Conservation (phyloP, 92 coral and sea anemone genomes). For the Umimayanthus chanpuru region DNA sequence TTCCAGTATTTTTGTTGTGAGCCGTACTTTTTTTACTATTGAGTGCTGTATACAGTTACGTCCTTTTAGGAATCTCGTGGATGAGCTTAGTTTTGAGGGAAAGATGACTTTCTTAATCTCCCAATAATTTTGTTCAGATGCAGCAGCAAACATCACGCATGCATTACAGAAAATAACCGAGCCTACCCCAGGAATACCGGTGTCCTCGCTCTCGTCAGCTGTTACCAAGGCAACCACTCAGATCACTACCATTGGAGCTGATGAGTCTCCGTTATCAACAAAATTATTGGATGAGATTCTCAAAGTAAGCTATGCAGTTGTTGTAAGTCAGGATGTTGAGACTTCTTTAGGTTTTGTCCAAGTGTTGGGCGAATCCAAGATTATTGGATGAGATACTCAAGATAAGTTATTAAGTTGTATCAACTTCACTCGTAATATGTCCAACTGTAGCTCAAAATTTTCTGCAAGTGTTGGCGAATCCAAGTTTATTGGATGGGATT, state of each 20-base stretch:
- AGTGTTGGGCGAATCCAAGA: conserved; percentile 7
- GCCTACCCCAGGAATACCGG: conserved; percentile 79
- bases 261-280: conserved; percentile 86
- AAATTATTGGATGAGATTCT: conserved; percentile 73
- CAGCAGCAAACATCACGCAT: conserved; percentile 82
- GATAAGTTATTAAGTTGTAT: conserved; percentile 42
- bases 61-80: no score
- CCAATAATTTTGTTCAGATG: conserved; percentile 32
- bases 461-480: neutral
- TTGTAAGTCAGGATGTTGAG: neutral
- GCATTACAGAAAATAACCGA: conserved; percentile 93
- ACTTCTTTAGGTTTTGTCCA: neutral
- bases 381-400: conserved; percentile 75
- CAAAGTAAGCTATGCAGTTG: conserved; percentile 53
- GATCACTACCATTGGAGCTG: conserved; percentile 74
- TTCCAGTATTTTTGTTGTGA: no score
- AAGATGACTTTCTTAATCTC: neutral
- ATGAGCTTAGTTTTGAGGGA: no score
- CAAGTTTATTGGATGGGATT: conserved; percentile 66
- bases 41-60: no score
- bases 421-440: neutral
- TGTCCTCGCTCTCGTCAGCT: conserved; percentile 85
- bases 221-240: conserved; percentile 92
- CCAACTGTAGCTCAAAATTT: no score
- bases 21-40: no score